Conservation (phyloP, 1,140 invertebrate species). For the Dolichoris vasculosae region DNA sequence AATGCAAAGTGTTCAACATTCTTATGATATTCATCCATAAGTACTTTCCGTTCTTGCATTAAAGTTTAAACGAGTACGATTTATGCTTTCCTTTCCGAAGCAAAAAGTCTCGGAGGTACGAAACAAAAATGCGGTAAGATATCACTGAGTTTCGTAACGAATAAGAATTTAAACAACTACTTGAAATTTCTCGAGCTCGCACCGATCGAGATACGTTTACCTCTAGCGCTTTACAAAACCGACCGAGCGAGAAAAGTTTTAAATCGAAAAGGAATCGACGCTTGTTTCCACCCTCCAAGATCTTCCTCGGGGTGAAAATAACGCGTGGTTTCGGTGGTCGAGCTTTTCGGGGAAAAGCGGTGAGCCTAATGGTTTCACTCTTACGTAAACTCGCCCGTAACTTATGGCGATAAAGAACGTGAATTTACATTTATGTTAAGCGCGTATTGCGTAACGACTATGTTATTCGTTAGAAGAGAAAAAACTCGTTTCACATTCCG, state of each 20-base stretch:
- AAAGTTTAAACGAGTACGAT: not conserved
- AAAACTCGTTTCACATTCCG: slow-evolving; percentile 2
- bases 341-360: not conserved
- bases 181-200: not conserved
- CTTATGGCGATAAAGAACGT: not conserved
- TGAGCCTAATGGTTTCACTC: not conserved
- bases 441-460: not conserved
- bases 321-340: too few relatives aligned
- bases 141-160: not conserved
- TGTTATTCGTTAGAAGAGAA: slow-evolving; percentile 4
- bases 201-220: not conserved
- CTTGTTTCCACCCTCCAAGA: too few relatives aligned
- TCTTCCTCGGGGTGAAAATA: too few relatives aligned
- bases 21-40: not conserved
- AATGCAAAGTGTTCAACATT: not conserved
- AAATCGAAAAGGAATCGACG: too few relatives aligned
- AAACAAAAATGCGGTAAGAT: not conserved
- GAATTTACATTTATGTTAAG: slow-evolving; percentile 25
- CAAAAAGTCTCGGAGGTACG: not conserved
- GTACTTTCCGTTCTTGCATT: not conserved
- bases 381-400: not conserved
- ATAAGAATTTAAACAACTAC: not conserved
- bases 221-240: too few relatives aligned
- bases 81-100: not conserved
- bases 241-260: too few relatives aligned